Evolutionary conservation across 2,888 invertebrate genomes (phyloP).

Genomic region (Lamellibrachia satsuma): DNA sequence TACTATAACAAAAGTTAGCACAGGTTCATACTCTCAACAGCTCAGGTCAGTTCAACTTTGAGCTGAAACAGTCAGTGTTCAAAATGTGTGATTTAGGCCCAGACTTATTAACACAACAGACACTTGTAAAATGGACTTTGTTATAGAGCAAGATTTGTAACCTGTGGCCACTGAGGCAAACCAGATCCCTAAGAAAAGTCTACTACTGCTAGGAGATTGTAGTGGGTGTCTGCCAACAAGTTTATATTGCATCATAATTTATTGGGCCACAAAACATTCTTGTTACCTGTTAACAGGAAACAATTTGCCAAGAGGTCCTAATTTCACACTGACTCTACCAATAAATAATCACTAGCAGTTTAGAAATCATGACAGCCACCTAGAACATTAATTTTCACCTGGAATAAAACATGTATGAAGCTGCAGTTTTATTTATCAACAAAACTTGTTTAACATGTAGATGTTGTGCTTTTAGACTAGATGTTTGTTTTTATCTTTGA

Average conservation of each 20-base stretch:
- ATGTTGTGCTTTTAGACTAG: neutral
- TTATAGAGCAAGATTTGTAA: too few relatives aligned
- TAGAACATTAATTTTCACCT: neutral
- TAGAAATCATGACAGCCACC: neutral
- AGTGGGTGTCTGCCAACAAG: too few relatives aligned
- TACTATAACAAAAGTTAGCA: neutral
- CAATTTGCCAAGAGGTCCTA: neutral
- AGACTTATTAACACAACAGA: too few relatives aligned
- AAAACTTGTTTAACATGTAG: neutral
- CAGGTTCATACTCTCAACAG: neutral
- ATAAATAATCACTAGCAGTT: neutral
- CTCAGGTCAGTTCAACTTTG: neutral
- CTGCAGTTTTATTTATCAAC: neutral
- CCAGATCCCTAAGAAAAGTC: too few relatives aligned
- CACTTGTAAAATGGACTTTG: too few relatives aligned
- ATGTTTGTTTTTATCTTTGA: neutral
- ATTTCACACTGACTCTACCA: neutral
- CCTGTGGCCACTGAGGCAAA: too few relatives aligned
- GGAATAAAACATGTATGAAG: neutral
- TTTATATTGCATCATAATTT: neutral
- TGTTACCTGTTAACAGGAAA: neutral
- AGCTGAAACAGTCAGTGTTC: neutral
- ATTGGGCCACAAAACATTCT: neutral
- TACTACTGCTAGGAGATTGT: too few relatives aligned
- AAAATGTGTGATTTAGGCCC: too few relatives aligned